A percentile compares a stretch with the other conserved stretches of the same genome.
These are phyloP conservation scores for Cyanocitta stelleri DNA, from an alignment of 2,113 vertebrate species.

Conservation along the genomic window DNA sequence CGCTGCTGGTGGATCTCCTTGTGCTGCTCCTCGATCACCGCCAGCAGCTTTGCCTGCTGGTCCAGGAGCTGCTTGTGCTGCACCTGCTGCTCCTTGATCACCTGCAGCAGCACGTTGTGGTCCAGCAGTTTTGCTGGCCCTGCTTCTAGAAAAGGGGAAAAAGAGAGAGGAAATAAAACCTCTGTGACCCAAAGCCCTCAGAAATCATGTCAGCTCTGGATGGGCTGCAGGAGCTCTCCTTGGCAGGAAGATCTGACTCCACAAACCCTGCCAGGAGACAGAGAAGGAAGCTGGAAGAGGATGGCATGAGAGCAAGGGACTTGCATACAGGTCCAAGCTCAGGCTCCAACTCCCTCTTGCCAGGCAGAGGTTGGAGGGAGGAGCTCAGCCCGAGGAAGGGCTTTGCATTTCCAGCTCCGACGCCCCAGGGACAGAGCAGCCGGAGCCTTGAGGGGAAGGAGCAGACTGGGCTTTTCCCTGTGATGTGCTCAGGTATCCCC, in stretches of 20 bases:
- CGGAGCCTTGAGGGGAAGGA: neutral
- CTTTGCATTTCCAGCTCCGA: neutral
- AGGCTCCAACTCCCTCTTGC: neutral
- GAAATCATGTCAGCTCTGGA: neutral
- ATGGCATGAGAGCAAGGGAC: neutral
- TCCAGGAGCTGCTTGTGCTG: constrained; percentile 95
- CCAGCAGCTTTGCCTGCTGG: constrained; percentile 93
- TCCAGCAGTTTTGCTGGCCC: constrained; percentile 81
- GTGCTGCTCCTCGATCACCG: constrained; percentile 94
- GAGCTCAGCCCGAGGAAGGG: neutral
- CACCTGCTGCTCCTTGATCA: constrained; percentile 93
- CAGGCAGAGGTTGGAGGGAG: neutral
- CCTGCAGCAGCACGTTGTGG: constrained; percentile 86
- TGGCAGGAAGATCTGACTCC: neutral
- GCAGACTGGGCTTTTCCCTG: neutral
- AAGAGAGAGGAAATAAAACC: neutral
- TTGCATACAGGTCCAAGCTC: neutral
- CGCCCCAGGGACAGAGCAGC: neutral
- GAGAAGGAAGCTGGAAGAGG: neutral
- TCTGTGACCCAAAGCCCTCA: neutral
- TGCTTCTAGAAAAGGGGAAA: constrained; percentile 60
- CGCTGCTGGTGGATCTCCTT: constrained; percentile 93
- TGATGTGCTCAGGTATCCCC: neutral
- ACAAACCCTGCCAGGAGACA: neutral
- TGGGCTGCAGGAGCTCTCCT: neutral